Evolutionary conservation across 2,113 vertebrate species (phyloP).

Genomic region (Microtus oregoni): DNA sequence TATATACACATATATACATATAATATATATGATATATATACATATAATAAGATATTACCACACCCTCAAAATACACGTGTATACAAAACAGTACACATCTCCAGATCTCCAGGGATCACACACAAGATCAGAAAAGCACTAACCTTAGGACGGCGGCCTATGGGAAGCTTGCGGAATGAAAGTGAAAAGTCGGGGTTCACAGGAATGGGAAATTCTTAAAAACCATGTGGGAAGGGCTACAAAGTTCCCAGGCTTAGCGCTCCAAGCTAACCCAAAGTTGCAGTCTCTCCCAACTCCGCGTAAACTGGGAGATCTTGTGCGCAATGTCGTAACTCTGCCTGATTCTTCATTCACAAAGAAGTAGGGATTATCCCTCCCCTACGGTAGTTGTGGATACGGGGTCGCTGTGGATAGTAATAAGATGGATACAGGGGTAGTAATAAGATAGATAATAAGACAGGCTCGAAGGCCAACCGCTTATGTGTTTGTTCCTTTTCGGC

Average conservation of each 20-base stretch:
- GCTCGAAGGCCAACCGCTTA: background rate
- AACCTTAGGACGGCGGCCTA: background rate
- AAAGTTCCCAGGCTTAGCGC: background rate
- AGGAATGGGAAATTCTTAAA: background rate
- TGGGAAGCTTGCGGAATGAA: background rate
- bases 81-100: background rate
- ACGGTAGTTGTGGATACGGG: background rate
- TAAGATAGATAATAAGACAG: background rate
- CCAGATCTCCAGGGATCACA: conserved; percentile 13
- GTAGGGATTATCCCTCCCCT: background rate
- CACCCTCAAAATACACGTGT: background rate
- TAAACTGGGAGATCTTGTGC: background rate
- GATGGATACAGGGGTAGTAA: background rate
- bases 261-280: background rate
- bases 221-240: background rate
- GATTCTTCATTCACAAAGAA: background rate
- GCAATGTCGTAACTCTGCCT: background rate
- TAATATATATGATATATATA: too few species aligned
- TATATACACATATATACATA: too few species aligned
- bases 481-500: background rate
- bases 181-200: background rate
- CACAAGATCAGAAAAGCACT: background rate
- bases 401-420: background rate
- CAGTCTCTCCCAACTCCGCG: background rate
- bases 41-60: background rate